Evolutionary conservation across 2,888 invertebrate species (phyloP).

Genomic region (Polydrusus cervinus): DNA sequence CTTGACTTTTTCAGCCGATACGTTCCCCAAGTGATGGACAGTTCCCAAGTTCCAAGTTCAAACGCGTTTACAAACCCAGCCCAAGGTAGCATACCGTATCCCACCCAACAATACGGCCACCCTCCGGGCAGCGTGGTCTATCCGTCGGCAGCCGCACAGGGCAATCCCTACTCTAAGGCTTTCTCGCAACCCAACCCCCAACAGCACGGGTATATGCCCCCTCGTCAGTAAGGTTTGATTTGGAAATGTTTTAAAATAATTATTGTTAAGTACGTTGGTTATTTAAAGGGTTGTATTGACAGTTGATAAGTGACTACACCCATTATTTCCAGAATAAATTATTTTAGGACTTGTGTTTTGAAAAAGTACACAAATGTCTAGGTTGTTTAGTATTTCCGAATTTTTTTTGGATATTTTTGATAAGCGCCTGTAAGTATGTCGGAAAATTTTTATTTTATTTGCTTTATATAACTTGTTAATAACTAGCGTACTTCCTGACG

Average conservation of each 20-base stretch:
- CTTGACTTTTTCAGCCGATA: constrained; percentile 57
- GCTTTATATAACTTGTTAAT: not conserved
- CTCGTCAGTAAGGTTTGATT: constrained; percentile 61
- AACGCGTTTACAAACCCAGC: constrained; percentile 65
- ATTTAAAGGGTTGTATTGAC: not conserved
- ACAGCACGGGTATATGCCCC: constrained; percentile 67
- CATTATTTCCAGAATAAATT: no score
- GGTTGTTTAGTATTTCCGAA: no score
- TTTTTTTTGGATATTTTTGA: not conserved
- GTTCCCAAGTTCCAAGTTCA: constrained; percentile 64
- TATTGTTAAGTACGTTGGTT: constrained; percentile 1
- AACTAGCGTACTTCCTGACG: not conserved
- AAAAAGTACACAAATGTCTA: no score
- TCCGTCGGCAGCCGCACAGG: constrained; percentile 61
- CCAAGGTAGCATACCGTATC: constrained; percentile 64
- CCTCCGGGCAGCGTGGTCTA: constrained; percentile 60
- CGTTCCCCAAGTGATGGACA: constrained; percentile 65
- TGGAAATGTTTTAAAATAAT: constrained; percentile 15
- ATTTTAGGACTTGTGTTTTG: no score
- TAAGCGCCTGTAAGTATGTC: no score
- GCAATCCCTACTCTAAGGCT: constrained; percentile 68
- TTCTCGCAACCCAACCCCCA: constrained; percentile 65
- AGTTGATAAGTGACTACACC: no score
- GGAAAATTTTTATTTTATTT: no score
- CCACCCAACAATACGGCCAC: constrained; percentile 62